A percentile compares a stretch with the other conserved stretches of the same genome.
Conservation (phyloP, 2,113 vertebrate genomes). For the Mustelus asterias region DNA sequence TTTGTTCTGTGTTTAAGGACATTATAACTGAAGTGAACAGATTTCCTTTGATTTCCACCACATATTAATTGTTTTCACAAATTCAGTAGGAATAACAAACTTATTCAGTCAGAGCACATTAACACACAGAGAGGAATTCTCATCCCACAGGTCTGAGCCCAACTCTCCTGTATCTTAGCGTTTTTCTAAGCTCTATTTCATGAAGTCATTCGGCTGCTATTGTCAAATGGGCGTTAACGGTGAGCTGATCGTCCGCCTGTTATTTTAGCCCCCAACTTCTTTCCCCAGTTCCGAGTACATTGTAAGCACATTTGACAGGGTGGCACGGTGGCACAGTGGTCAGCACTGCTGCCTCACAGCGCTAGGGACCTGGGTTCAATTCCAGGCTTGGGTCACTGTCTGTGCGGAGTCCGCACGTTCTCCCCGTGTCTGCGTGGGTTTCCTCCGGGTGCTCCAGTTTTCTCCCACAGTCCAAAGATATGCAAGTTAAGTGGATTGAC, state of each 20-base stretch:
- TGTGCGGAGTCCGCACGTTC: too few relatives aligned
- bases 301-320: not conserved
- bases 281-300: not conserved
- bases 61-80: not conserved
- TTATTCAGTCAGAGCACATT: not conserved
- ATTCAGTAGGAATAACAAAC: not conserved
- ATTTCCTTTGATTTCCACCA: not conserved
- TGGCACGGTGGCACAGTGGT: too few relatives aligned
- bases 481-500: too few relatives aligned
- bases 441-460: too few relatives aligned
- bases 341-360: too few relatives aligned
- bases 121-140: not conserved
- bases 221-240: not conserved
- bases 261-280: not conserved
- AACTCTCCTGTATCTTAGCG: not conserved
- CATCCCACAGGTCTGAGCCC: not conserved
- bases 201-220: not conserved
- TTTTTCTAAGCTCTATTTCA: not conserved
- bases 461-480: too few relatives aligned
- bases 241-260: not conserved
- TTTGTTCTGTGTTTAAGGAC: not conserved
- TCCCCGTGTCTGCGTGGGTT: too few relatives aligned
- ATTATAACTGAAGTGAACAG: not conserved
- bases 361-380: too few relatives aligned
- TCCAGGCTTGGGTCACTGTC: too few relatives aligned